Base-by-base conservation (phyloP, 2,888 invertebrate genomes). In the Drosophila stalkeri region DNA sequence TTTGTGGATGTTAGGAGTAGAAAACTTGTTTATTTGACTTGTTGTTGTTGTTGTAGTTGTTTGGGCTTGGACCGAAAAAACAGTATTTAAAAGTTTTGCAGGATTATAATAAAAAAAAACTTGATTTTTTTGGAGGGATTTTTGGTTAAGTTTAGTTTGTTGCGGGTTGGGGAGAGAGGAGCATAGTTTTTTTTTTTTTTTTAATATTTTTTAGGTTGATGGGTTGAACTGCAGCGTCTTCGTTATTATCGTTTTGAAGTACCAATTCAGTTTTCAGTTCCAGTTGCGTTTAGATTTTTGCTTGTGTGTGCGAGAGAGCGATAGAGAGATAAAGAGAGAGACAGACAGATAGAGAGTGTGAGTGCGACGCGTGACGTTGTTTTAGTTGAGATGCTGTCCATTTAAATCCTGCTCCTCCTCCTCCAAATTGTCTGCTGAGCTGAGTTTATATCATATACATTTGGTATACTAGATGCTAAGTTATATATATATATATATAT, bases 151-250 rank as follows among this genome's bases (percentile, higher is more conserved):
- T 79, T 81, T 57, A 72, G 70, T 77, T 75, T 78, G 44, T 71
- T 67, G 71, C 67, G 74, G 78, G 71, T 83, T 77, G 68, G 71
- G 82, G 80, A 74, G 64, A 77, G 77, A 77, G 86, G 81, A 78
- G 82, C 75, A 81, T 67, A 75, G 71, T 68, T 68, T 75, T 61
- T 18, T 35, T 35, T 39, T 39, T 12, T 35, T 20, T 35, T 11
- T 4, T 18, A 18, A 14, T 20, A 12, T 41, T 71, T 55, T 70
- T 67, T 59, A 62, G 39, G 60, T 51, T 70, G 70, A 61, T 65
- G 59, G 70, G 84, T 85, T 85, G 84, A 85, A 86, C 84, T 85
- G 84, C 84, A 83, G 84, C 75, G 80, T 59, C 44, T 75, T 52
- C 37, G 20, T 31, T 49, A 65, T 63, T 46, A 61, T 61, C 43